Conservation (phyloP, 2,888 invertebrate species). For the Pristionchus maxplancki region DNA sequence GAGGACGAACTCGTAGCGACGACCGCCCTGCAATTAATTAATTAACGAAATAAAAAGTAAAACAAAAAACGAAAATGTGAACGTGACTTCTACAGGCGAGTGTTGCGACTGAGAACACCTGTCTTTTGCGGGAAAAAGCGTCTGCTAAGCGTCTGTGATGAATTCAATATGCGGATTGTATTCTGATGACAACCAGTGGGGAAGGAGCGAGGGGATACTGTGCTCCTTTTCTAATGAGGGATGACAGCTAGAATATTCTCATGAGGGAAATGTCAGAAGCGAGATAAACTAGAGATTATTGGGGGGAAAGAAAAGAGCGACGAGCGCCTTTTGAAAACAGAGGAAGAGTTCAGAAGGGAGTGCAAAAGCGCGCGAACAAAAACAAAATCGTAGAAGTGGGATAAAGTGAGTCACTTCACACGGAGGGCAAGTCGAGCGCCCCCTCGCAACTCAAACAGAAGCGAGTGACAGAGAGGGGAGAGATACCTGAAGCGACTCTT, state of each 20-base stretch:
- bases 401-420: slow-evolving; percentile 31
- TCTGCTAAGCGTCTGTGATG: background rate
- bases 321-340: background rate
- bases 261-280: background rate
- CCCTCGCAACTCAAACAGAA: slow-evolving; percentile 39
- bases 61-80: background rate
- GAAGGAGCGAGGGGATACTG: background rate
- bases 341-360: background rate
- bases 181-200: background rate
- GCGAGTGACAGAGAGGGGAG: background rate
- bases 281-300: background rate
- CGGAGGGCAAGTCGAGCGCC: slow-evolving; percentile 4
- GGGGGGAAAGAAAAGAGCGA: background rate
- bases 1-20: slow-evolving; percentile 51
- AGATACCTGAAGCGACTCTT: slow-evolving; percentile 4
- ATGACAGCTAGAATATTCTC: slow-evolving; percentile 14
- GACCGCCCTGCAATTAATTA: slow-evolving; percentile 40
- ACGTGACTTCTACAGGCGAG: no score
- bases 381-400: background rate
- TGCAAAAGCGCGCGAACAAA: background rate
- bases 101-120: no score
- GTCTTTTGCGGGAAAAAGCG: background rate
- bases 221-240: background rate
- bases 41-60: background rate
- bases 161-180: background rate